Base-by-base conservation (phyloP, 2,888 invertebrate species). In the Scaptomyza parva region DNA sequence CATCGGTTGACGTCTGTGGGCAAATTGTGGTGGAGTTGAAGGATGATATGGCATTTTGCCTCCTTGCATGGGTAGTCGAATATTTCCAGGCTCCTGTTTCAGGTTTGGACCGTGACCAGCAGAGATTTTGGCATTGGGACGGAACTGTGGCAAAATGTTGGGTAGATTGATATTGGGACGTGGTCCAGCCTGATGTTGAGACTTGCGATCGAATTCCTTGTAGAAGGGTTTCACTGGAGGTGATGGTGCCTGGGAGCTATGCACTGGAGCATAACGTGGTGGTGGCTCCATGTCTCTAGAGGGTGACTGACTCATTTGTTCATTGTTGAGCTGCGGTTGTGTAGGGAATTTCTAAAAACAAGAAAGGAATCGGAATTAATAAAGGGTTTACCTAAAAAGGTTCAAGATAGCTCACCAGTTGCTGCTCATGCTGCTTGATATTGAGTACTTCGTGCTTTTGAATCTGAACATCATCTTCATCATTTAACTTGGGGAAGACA, bases 91-190 rank as follows among this genome's bases (percentile, higher is more conserved):
- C 47, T 91, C 91, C 71, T 90, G 89, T 61, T 89, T 89, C 61
- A 86, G 84, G 3, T 70, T 68, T 0, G 88, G 75, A 18, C 89
- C 81, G 59, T 91, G 89, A 0, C 93, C 93, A 61, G 91, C 92
- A 0, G 93, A 93, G 3, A 93, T 90, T 78, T 94, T 94, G 2
- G 94, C 94, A 77, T 95, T 95, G 0, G 95, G 95, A 30, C 95
- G 92, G 77, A 95, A 95, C 80, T 95, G 95, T 0, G 95, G 95
- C 22, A 95, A 88, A 78, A 95, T 95, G 79, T 95, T 95, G 1
- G 95, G 95, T 41, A 94, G 85, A 57, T 91, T 86, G 1, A 78
- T 82, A 55, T 88, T 89, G 3, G 86, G 79, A 0, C 70, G 72
- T 11, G 78, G 61, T 0, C 81, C 63, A 17, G 82, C 57, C 5